Evolutionary conservation across 1,140 invertebrate genomes (phyloP).

Genomic region (Procambarus clarkii): DNA sequence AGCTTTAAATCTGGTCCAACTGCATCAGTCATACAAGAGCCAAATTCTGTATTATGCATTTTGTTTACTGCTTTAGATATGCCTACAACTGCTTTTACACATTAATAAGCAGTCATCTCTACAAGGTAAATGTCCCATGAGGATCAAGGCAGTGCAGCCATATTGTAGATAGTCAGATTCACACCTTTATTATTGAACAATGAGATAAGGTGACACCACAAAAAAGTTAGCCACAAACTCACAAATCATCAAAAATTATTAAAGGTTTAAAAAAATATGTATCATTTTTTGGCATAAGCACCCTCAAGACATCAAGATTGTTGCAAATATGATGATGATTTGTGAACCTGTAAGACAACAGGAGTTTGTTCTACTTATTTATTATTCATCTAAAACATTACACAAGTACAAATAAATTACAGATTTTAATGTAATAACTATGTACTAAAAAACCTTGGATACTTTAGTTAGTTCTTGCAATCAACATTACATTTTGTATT

Average conservation of each 20-base stretch:
- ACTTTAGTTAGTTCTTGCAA: neutral
- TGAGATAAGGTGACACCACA: neutral
- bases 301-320: slow-evolving; percentile 8
- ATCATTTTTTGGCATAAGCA: slow-evolving; percentile 43
- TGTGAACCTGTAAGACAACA: slow-evolving; percentile 43
- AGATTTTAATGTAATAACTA: neutral
- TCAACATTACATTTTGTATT: neutral
- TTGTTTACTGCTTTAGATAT: too few species aligned
- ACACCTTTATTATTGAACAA: neutral
- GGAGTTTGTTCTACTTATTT: slow-evolving; percentile 21
- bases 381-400: slow-evolving; percentile 35
- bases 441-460: neutral
- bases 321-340: slow-evolving; percentile 37
- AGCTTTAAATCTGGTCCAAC: too few species aligned
- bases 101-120: too few species aligned
- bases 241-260: slow-evolving; percentile 48
- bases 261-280: neutral
- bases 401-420: slow-evolving; percentile 28
- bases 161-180: too few species aligned
- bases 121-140: too few species aligned
- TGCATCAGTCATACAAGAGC: too few species aligned
- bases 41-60: too few species aligned
- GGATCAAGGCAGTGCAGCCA: too few species aligned
- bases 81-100: too few species aligned
- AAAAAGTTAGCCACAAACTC: slow-evolving; percentile 40